These are phyloP conservation scores for Acrocephalus arundinaceus DNA, from an alignment of 2,113 vertebrate species.

Conservation along the genomic window DNA sequence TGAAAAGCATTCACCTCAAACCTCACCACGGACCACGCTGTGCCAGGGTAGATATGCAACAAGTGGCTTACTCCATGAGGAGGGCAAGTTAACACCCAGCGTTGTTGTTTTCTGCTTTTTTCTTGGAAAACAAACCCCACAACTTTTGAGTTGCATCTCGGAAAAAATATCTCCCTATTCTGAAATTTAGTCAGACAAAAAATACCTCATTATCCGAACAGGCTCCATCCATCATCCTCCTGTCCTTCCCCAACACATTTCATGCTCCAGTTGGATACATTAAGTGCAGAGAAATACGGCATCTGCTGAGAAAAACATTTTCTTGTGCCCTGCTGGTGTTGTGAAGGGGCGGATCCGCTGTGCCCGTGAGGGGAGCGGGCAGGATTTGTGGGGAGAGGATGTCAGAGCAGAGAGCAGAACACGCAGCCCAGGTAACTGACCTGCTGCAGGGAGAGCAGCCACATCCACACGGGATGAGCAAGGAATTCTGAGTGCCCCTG, in stretches of 20 bases:
- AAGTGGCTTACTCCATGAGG: rapidly evolving
- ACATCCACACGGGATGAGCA: rapidly evolving
- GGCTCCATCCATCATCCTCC: conserved; percentile 41
- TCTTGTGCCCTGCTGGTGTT: background rate
- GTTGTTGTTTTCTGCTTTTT: background rate
- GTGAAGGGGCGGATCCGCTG: rapidly evolving
- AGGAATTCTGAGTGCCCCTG: rapidly evolving
- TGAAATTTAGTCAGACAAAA: conserved; percentile 30
- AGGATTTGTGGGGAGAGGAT: background rate
- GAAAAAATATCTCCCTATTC: background rate
- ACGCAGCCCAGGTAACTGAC: rapidly evolving
- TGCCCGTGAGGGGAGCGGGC: rapidly evolving
- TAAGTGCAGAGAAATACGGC: background rate
- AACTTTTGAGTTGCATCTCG: background rate
- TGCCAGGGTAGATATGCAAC: rapidly evolving
- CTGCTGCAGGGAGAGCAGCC: background rate
- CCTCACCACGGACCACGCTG: background rate
- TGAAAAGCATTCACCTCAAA: background rate
- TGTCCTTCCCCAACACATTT: conserved; percentile 22
- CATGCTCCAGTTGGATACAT: conserved; percentile 7
- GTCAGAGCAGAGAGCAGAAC: background rate
- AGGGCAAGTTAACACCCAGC: background rate
- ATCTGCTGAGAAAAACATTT: background rate
- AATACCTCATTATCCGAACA: conserved; percentile 1
- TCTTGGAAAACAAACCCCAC: background rate